These are phyloP conservation scores for Battus philenor DNA, from an alignment of 1,140 invertebrate species.

Conservation along the genomic window DNA sequence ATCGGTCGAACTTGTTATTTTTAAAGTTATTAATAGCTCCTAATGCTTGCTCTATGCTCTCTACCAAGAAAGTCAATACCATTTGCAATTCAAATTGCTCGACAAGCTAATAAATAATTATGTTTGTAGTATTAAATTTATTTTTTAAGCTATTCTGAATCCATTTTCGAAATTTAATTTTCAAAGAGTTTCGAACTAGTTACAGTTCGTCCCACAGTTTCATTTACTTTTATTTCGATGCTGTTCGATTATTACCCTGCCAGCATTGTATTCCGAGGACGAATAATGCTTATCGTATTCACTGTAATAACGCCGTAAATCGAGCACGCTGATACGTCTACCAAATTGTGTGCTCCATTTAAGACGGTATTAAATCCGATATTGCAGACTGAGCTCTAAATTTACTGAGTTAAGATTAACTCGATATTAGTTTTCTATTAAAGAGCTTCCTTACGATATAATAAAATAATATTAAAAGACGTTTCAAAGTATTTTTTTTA, in stretches of 20 bases:
- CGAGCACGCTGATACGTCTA: conserved; percentile 18
- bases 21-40: too few species aligned
- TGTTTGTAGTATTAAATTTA: not conserved
- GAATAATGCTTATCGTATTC: conserved; percentile 30
- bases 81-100: too few species aligned
- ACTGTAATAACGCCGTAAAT: conserved; percentile 31
- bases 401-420: conserved; percentile 11
- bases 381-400: conserved; percentile 11
- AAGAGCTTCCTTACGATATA: too few species aligned
- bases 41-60: too few species aligned
- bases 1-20: too few species aligned
- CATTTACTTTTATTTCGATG: conserved; percentile 36
- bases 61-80: too few species aligned
- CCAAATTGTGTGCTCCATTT: conserved; percentile 23
- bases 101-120: too few species aligned
- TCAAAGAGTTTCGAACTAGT: too few species aligned
- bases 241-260: conserved; percentile 21
- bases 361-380: conserved; percentile 22
- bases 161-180: not conserved
- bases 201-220: conserved; percentile 13
- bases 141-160: not conserved
- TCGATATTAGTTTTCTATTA: conserved; percentile 17
- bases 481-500: too few species aligned
- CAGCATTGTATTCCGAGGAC: conserved; percentile 28
- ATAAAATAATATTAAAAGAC: too few species aligned